Conservation (phyloP, 2,113 vertebrate genomes). For the Cyanoramphus novaezelandiae region DNA sequence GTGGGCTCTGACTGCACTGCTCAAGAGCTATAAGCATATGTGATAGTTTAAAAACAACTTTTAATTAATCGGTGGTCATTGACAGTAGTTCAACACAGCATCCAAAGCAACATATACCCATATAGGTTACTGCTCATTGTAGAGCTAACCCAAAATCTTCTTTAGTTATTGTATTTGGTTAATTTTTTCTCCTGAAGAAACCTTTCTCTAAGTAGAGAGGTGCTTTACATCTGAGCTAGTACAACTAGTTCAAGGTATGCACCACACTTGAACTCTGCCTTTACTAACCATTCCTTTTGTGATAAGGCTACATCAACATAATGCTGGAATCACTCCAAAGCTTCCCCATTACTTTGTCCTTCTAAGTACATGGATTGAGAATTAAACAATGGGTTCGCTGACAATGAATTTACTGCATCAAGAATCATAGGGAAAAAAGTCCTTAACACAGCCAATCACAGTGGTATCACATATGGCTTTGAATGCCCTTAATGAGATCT, state of each 20-base stretch:
- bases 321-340: not conserved
- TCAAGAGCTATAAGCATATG: not conserved
- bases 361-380: not conserved
- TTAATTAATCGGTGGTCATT: not conserved
- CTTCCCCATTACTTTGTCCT: not conserved
- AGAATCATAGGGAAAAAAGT: not conserved
- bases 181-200: not conserved
- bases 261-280: not conserved
- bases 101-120: not conserved
- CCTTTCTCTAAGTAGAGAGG: not conserved
- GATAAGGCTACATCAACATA: not conserved
- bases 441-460: not conserved
- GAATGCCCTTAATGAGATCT: not conserved
- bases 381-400: not conserved
- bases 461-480: not conserved
- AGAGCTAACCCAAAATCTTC: not conserved
- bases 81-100: not conserved
- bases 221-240: not conserved
- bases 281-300: not conserved
- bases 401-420: not conserved
- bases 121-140: not conserved
- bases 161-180: not conserved
- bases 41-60: not conserved
- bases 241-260: not conserved
- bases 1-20: not conserved